Evolutionary conservation across 1,140 invertebrate genomes (phyloP), one percentile per base, ranked within the genome.

Genomic region (Mya arenaria): DNA sequence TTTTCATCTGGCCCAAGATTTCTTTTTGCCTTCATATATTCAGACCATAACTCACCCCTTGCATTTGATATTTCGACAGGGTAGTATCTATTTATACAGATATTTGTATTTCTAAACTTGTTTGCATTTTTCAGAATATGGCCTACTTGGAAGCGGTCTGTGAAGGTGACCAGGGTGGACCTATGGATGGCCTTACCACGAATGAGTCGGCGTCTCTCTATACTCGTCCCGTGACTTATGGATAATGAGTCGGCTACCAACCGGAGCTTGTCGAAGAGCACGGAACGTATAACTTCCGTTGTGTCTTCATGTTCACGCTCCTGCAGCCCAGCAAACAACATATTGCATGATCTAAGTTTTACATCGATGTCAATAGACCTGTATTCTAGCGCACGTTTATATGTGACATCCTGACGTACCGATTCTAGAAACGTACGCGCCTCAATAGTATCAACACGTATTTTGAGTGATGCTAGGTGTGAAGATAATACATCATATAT

Each of bases 401-500:
- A 28, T 34, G 60, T 32, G 32, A 62, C 60, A 30, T 62, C 30
- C 17, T 34, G 36, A 15, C 60, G 32, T 4, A 34, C 60, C 60
- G 36, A 34, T 10, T 62, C 30, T 34, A 62, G 32, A 34, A 34
- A 62, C 36, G 36, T 15, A 13, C 36, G 60, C 3, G 60, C n/a
- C 2, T 37, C 34, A 36, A 65, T 39, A 19, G 13, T n/a, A 36
- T 65, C 62, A 17, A 65, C 34, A 15, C 30, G 36, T 19, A 65
- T 4, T 65, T 36, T 39, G 4, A 65, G 19, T 6, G 62, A 23
- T 1, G 34, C 62, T 1, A 36, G 34, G 25, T 65, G 15, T 10
- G 62, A n/a, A 17, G 62, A 65, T 19, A 65, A 37, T 6, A 65
- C 19, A 23, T 65, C 62, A 37, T 34, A 65, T 36, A 65, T 65